Conservation (phyloP, 2,113 vertebrate genomes). For the Ifrita kowaldi region DNA sequence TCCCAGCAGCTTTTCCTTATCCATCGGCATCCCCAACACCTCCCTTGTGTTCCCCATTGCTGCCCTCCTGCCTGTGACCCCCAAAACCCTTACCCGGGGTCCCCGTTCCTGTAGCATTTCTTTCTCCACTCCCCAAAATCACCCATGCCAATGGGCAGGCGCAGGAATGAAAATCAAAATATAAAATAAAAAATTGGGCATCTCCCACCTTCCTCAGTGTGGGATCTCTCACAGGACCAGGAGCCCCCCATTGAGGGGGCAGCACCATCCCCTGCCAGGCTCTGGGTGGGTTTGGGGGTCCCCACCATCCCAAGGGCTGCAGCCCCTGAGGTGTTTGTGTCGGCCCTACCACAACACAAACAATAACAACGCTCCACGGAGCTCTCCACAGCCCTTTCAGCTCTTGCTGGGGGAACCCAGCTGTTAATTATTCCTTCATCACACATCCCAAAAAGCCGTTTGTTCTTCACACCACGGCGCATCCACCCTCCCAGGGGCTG, state of each 20-base stretch:
- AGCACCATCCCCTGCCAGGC: fast-evolving
- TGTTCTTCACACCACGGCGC: fast-evolving
- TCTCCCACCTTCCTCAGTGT: not conserved
- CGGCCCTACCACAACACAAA: not conserved
- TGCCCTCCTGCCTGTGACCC: not conserved
- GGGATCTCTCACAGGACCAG: not conserved
- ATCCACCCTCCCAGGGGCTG: not conserved
- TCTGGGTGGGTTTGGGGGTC: not conserved
- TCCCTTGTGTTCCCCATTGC: fast-evolving
- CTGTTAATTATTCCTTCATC: not conserved
- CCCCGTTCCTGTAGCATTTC: fast-evolving
- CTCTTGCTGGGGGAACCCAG: fast-evolving
- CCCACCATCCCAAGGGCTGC: not conserved
- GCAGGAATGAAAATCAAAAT: not conserved
- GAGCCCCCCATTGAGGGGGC: fast-evolving
- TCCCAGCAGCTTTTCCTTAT: not conserved
- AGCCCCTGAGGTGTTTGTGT: not conserved
- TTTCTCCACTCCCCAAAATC: not conserved
- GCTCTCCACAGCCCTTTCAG: not conserved
- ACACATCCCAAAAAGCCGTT: not conserved
- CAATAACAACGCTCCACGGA: fast-evolving
- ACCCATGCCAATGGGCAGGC: not conserved
- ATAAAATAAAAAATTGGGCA: fast-evolving
- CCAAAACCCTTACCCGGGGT: fast-evolving
- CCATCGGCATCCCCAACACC: not conserved